These are phyloP conservation scores for Mystacornis crossleyi DNA, from an alignment of 2,113 vertebrate species.

Conservation along the genomic window DNA sequence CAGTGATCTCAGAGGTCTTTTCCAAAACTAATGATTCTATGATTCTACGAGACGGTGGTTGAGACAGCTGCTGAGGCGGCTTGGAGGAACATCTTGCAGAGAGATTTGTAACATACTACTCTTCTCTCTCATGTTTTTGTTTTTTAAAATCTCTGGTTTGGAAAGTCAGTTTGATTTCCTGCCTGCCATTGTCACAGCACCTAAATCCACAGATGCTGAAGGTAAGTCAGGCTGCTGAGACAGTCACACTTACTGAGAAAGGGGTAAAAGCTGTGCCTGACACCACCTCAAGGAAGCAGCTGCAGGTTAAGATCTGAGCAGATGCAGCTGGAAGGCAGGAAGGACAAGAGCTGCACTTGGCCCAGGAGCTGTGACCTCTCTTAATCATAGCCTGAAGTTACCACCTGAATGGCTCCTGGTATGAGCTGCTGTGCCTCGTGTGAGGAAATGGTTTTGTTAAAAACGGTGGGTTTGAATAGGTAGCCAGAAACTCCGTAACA, in stretches of 20 bases:
- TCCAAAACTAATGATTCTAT: not conserved
- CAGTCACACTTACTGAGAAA: not conserved
- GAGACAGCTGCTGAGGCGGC: not conserved
- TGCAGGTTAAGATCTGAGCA: not conserved
- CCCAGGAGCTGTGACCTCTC: not conserved
- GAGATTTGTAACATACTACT: not conserved
- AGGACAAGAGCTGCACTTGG: not conserved
- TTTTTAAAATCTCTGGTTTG: not conserved
- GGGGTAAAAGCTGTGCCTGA: not conserved
- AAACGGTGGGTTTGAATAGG: not conserved
- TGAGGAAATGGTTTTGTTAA: not conserved
- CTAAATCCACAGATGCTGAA: not conserved
- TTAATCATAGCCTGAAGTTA: not conserved
- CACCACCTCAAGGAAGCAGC: not conserved
- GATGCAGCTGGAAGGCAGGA: not conserved
- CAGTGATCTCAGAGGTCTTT: not conserved
- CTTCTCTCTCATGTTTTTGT: not conserved
- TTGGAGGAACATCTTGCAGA: not conserved
- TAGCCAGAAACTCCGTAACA: not conserved
- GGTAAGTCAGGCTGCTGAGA: not conserved
- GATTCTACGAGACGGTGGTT: not conserved
- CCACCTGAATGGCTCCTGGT: not conserved
- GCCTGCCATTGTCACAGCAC: not conserved
- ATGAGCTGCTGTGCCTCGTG: not conserved
- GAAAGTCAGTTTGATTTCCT: not conserved